Evolutionary conservation across 2,797 vertebrate genomes (phyloP), one percentile per base, ranked within the genome.

Genomic region (Sebastes hubbsi): DNA sequence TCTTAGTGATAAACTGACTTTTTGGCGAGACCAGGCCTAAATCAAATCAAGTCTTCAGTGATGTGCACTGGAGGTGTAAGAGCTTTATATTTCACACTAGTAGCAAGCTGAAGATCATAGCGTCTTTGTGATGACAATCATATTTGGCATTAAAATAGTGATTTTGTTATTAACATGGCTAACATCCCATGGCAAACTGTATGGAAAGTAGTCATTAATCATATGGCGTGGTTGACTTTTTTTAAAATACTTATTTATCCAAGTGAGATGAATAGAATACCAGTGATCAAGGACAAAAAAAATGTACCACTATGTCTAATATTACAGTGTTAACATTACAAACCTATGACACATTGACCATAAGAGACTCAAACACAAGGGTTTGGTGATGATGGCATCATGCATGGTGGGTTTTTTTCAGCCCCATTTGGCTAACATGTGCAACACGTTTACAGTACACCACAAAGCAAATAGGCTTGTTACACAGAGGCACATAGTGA

Each of bases 131-230:
- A 83, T 22, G 61, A 86, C 63, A 80, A 73, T 87, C 72, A 75
- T 91, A 93, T 96, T 95, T 95, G 95, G 93, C 91, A 87, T 94
- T 67, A 83, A 92, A 92, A 67, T 59, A 74, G 62, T 70, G 42
- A 58, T 86, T 66, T 36, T 72, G 30, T 66, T 68, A 77, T 60
- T 81, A 77, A 85, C 67, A 84, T 91, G 89, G 78, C 87, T 54
- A 83, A 81, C 67, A 64, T 84, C 78, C 29, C 54, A 78, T 64
- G 46, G 34, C 58, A 82, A 60, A 84, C 71, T 22, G 10, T 64
- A 77, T 88, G 74, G 79, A 84, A 88, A 75, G 24, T 52, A 65
- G 62, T 81, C 75, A 77, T 24, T 59, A 29, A 84, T 68, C 58
- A 38, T 70, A 74, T 75, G 46, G 36, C 3, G 9, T 81, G 34